phyloP scores from a whole-genome alignment of 2,888 invertebrate species.

The Thyatira batis region DNA sequence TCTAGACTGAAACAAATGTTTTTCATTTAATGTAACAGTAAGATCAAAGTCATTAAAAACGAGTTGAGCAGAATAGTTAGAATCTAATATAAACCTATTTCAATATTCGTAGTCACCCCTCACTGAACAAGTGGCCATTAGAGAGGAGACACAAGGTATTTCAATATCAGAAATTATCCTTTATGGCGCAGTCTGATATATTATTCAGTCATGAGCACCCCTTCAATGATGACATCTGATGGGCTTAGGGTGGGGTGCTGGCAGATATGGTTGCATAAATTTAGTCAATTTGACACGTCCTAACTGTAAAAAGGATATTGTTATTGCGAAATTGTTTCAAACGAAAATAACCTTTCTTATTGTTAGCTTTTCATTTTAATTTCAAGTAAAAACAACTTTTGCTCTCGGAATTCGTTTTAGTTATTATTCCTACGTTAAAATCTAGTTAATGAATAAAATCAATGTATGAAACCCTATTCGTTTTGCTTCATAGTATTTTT shows the following conservation, averaged over 20 bases:
- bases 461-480: not conserved
- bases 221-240: slow-evolving; percentile 74
- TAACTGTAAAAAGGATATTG: slow-evolving; percentile 1
- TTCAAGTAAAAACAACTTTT: not conserved
- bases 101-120: slow-evolving; percentile 1
- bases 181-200: slow-evolving; percentile 50
- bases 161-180: slow-evolving; percentile 31
- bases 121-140: slow-evolving; percentile 8
- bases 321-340: not conserved
- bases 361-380: not conserved
- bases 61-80: not conserved
- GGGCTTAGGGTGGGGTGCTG: slow-evolving; percentile 53
- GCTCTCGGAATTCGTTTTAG: not conserved
- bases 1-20: not conserved
- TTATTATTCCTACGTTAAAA: not conserved
- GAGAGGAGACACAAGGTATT: slow-evolving; percentile 34
- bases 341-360: not conserved
- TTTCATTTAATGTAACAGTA: not conserved
- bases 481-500: not conserved
- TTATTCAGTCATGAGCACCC: slow-evolving; percentile 58
- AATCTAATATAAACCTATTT: not conserved
- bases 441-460: not conserved
- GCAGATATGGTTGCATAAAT: slow-evolving; percentile 70
- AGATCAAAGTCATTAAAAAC: not conserved
- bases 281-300: slow-evolving; percentile 75